Percentiles rank a stretch among this genome's conserved stretches.
phyloP scores from a whole-genome alignment of 37 sponge, comb jelly and placozoan species.

The Bolinopsis microptera region DNA sequence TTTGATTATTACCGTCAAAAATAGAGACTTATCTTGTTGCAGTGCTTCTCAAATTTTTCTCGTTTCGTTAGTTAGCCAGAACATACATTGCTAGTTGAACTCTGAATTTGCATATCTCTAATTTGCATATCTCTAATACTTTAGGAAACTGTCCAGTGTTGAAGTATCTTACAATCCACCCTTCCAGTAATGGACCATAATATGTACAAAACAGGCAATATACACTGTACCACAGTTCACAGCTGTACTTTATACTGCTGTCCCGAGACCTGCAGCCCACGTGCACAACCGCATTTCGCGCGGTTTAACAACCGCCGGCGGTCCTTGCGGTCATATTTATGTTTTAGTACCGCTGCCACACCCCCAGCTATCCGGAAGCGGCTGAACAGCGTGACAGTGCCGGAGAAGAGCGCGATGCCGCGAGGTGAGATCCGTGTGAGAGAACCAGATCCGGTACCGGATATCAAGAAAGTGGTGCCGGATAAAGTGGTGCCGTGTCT shows the following conservation, averaged over 20 bases:
- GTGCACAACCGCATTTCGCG: not conserved
- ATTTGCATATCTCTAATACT: no score
- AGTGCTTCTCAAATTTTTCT: not conserved
- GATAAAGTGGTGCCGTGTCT: not conserved
- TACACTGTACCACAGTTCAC: slow-evolving; percentile 33
- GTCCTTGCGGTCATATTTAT: not conserved
- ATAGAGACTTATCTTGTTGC: no score
- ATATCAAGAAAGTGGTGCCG: not conserved
- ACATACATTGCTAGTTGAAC: no score
- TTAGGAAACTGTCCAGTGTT: no score
- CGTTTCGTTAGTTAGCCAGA: not conserved
- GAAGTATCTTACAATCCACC: no score
- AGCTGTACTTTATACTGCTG: slow-evolving; percentile 26
- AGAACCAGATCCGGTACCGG: not conserved
- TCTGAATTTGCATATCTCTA: no score
- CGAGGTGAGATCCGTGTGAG: not conserved
- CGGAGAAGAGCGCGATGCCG: not conserved
- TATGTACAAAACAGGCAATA: not conserved
- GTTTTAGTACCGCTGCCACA: not conserved
- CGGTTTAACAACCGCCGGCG: not conserved
- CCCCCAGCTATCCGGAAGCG: not conserved
- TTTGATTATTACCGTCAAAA: not conserved
- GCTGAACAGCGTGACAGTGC: not conserved
- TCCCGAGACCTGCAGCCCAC: not conserved
- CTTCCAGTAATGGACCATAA: not conserved